A percentile compares a stretch with the other conserved stretches of the same genome.
Conservation (phyloP, 2,797 vertebrate genomes). For the Hylomyscus alleni region DNA sequence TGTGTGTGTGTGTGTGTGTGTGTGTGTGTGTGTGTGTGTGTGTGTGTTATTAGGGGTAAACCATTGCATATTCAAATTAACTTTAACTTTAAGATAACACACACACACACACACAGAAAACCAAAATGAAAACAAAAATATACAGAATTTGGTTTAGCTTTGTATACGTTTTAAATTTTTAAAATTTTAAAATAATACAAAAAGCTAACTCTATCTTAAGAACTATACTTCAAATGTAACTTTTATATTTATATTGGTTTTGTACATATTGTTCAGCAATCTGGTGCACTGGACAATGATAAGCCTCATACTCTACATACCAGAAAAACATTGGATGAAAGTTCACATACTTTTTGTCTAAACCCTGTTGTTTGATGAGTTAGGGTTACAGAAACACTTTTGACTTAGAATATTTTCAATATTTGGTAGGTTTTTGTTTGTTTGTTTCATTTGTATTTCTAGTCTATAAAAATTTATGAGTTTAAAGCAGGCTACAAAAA, state of each 20-base stretch:
- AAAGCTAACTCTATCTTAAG: background rate
- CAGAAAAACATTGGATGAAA: background rate
- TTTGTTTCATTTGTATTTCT: background rate
- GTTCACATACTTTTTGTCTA: background rate
- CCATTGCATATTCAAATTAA: background rate
- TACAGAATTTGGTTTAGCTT: background rate
- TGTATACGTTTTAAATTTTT: background rate
- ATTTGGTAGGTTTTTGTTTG: background rate
- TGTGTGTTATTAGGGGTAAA: background rate
- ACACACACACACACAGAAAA: background rate
- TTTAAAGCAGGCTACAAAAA: background rate
- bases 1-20: background rate
- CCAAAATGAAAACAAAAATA: background rate
- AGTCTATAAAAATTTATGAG: background rate
- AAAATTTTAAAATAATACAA: background rate
- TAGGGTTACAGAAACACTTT: background rate
- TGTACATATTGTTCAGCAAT: background rate
- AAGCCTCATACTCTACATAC: fast-evolving
- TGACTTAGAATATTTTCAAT: background rate
- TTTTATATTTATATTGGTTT: background rate
- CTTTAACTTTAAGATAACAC: background rate
- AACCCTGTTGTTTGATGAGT: background rate
- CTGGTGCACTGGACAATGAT: background rate
- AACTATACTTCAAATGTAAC: background rate
- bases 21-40: background rate